Evolutionary conservation across 2,888 invertebrate genomes (phyloP).

Genomic region (Punctoribates punctum): DNA sequence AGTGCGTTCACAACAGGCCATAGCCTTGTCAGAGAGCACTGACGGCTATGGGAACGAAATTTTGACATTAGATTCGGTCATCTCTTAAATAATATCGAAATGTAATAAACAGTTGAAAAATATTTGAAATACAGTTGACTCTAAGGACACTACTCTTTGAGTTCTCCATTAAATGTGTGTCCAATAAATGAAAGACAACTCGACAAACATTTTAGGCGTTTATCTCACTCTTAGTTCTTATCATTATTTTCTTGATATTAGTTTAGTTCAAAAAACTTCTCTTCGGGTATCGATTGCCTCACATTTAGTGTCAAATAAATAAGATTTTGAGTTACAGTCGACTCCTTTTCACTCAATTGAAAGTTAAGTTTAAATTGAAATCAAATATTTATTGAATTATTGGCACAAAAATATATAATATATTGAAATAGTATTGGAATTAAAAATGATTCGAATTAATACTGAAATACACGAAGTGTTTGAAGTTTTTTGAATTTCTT

Average conservation of each 20-base stretch:
- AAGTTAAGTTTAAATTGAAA: not conserved
- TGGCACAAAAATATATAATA: too few relatives aligned
- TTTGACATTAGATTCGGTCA: slow-evolving; percentile 1
- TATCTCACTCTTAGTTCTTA: not conserved
- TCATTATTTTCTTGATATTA: not conserved
- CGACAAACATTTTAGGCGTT: not conserved
- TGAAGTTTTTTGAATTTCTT: too few relatives aligned
- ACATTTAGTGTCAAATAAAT: too few relatives aligned
- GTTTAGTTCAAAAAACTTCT: not conserved
- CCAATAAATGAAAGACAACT: not conserved
- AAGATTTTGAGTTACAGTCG: too few relatives aligned
- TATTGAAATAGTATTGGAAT: too few relatives aligned
- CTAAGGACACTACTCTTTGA: too few relatives aligned
- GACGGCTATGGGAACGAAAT: not conserved
- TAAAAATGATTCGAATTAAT: too few relatives aligned
- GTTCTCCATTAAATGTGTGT: not conserved
- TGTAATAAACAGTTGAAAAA: slow-evolving; percentile 8
- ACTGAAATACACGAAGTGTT: too few relatives aligned
- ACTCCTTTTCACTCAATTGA: too few relatives aligned
- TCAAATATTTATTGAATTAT: not conserved
- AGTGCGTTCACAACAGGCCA: not conserved
- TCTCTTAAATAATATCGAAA: slow-evolving; percentile 18
- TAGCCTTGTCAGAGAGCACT: not conserved
- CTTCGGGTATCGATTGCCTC: not conserved
- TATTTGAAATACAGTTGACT: too few relatives aligned